phyloP scores from a whole-genome alignment of 2,888 invertebrate genomes.

The Epinotia ramella region DNA sequence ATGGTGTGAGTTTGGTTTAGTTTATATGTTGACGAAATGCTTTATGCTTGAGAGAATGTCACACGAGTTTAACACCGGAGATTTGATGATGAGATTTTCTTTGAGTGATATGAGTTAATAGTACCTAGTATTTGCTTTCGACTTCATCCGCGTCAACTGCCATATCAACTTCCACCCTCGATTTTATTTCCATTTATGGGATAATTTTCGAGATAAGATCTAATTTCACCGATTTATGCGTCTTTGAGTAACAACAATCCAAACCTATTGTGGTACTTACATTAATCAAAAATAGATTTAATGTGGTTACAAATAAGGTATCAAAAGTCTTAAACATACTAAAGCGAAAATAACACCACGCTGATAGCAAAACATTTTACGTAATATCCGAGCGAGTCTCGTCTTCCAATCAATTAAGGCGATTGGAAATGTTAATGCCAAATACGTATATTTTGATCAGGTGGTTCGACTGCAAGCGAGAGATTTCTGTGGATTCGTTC shows the following conservation, averaged over 20 bases:
- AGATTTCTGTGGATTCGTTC: neutral
- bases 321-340: neutral
- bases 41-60: neutral
- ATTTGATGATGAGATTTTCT: no score
- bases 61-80: neutral
- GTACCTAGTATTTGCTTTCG: no score
- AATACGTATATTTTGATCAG: constrained; percentile 22
- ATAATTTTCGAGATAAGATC: no score
- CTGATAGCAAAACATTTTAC: constrained; percentile 18
- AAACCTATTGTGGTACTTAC: no score
- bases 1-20: constrained; percentile 18
- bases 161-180: no score
- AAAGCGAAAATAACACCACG: neutral
- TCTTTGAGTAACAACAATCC: no score
- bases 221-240: no score
- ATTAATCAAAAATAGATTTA: no score
- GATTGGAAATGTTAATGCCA: constrained; percentile 42
- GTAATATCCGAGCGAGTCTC: constrained; percentile 31
- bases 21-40: neutral
- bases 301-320: neutral
- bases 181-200: no score
- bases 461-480: constrained; percentile 20
- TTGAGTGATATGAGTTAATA: no score
- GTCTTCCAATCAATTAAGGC: constrained; percentile 43
- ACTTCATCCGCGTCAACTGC: no score